phyloP scores from a whole-genome alignment of 2,888 invertebrate genomes.

The Barypeithes pellucidus region DNA sequence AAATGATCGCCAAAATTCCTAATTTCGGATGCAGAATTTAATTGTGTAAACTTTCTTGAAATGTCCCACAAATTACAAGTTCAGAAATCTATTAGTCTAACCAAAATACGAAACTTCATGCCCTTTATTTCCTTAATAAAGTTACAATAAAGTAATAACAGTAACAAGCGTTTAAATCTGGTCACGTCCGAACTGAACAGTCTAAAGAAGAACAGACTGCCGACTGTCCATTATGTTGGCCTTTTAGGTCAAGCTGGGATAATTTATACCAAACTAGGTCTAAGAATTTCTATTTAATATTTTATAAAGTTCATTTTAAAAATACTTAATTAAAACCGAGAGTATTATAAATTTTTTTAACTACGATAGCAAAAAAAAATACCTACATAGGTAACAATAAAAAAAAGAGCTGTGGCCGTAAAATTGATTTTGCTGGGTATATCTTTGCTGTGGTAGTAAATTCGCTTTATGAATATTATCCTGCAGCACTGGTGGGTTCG shows the following conservation, averaged over 20 bases:
- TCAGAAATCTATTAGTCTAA: slow-evolving; percentile 12
- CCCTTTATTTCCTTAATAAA: slow-evolving; percentile 17
- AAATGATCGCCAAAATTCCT: not conserved
- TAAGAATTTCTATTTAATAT: too few relatives aligned
- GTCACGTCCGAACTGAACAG: slow-evolving; percentile 13
- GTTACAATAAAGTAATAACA: slow-evolving; percentile 25
- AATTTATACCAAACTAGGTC: too few relatives aligned
- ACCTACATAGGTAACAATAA: too few relatives aligned
- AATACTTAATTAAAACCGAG: too few relatives aligned
- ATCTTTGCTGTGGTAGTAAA: too few relatives aligned
- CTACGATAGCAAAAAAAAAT: too few relatives aligned
- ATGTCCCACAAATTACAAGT: not conserved
- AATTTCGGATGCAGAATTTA: not conserved
- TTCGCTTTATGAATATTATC: too few relatives aligned
- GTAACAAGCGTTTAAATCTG: slow-evolving; percentile 16
- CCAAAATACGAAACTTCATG: slow-evolving; percentile 17
- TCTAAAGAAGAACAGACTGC: slow-evolving; percentile 21
- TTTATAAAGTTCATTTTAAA: too few relatives aligned
- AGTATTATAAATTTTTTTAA: too few relatives aligned
- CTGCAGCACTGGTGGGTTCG: too few relatives aligned
- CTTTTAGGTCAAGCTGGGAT: not conserved
- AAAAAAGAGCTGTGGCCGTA: too few relatives aligned
- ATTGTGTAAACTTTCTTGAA: not conserved
- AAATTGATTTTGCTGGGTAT: too few relatives aligned
- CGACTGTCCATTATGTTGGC: slow-evolving; percentile 12